phyloP scores from a whole-genome alignment of 1,140 invertebrate genomes.

The Ladona fulva region DNA sequence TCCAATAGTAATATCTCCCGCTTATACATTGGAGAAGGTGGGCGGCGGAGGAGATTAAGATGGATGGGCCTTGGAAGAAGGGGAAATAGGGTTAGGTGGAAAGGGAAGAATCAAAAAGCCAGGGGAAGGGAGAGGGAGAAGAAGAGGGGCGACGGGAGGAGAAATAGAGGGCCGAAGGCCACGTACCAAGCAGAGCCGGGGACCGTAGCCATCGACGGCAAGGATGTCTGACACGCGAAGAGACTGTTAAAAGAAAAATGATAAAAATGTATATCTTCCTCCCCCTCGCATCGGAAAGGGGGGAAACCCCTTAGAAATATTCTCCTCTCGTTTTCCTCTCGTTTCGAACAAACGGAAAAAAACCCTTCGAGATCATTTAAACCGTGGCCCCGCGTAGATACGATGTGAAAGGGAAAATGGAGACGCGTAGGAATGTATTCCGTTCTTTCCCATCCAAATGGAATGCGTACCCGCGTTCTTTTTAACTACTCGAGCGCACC shows the following conservation, averaged over 20 bases:
- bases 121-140: not conserved
- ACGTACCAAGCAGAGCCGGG: not conserved
- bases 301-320: too few relatives aligned
- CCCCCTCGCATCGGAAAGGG: too few relatives aligned
- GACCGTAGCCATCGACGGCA: not conserved
- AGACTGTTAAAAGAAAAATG: not conserved
- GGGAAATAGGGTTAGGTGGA: not conserved
- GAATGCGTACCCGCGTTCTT: too few relatives aligned
- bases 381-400: too few relatives aligned
- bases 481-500: too few relatives aligned
- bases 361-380: too few relatives aligned
- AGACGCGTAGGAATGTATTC: too few relatives aligned
- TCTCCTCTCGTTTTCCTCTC: too few relatives aligned
- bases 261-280: not conserved
- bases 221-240: slow-evolving; percentile 2
- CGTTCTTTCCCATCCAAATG: too few relatives aligned
- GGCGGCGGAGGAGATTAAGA: not conserved
- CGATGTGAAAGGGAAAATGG: too few relatives aligned
- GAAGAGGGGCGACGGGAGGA: not conserved
- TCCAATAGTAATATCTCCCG: not conserved
- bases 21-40: not conserved
- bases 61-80: not conserved
- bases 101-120: not conserved
- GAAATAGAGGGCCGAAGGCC: not conserved
- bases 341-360: too few relatives aligned